These are phyloP conservation scores for Globodera rostochiensis DNA, from an alignment of 1,140 invertebrate genomes.

Conservation along the genomic window DNA sequence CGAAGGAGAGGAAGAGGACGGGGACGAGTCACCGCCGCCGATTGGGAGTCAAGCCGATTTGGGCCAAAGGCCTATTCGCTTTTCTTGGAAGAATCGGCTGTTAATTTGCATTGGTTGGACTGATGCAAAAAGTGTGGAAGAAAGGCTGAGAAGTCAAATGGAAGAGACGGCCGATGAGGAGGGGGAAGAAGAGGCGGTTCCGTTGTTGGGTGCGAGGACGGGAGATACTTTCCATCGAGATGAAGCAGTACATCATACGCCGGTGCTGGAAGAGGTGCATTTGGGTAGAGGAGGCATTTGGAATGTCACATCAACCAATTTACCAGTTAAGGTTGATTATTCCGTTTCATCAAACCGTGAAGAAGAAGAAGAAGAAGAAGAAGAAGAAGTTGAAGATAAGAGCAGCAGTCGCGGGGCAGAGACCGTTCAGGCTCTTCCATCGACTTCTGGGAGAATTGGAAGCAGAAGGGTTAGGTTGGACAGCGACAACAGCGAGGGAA, in stretches of 20 bases:
- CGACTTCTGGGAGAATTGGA: neutral
- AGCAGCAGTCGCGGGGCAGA: neutral
- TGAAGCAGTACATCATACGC: neutral
- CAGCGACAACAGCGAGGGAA: neutral
- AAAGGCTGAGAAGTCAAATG: conserved; percentile 15
- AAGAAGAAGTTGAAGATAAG: neutral
- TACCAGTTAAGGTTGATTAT: conserved; percentile 13
- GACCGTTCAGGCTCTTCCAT: neutral
- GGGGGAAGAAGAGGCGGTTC: neutral
- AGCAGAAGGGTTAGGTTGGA: neutral
- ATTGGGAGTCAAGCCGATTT: neutral
- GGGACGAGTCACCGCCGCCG: neutral
- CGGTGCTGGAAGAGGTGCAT: neutral
- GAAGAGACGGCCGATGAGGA: conserved; percentile 9
- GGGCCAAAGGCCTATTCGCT: conserved; percentile 19
- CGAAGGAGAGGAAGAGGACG: neutral
- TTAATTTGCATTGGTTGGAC: conserved; percentile 42
- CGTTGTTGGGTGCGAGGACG: neutral
- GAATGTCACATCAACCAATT: too few species aligned
- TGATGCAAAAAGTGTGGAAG: conserved; percentile 34
- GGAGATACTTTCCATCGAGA: neutral
- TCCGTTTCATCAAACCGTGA: conserved; percentile 18
- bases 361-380: conserved; percentile 13
- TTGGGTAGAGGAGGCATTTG: neutral
- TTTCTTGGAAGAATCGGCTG: conserved; percentile 34